Base-by-base conservation (phyloP, 1,140 invertebrate genomes). In the Brachionus koreanus region DNA sequence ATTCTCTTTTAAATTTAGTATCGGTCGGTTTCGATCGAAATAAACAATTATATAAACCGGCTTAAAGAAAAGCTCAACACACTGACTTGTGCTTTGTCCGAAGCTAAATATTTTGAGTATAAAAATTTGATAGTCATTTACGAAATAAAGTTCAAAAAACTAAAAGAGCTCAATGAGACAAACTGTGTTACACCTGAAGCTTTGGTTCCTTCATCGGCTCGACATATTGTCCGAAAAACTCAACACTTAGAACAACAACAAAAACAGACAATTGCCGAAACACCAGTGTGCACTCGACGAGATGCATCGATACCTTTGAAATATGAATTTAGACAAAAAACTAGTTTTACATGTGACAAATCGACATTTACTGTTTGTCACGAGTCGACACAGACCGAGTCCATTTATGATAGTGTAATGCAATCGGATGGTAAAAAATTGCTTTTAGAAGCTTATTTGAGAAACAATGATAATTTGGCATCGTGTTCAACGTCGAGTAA, bases 341-440 rank as follows among this genome's bases (percentile, higher is more conserved):
- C 65, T 9, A 16, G 13, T 7, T 13, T 69, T 7, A 74, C 69
- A 25, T 35, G 69, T 74, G 69, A 74, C 23, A 74, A 74, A 46
- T 46, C 69, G 12, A 74, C 69, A 7, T 43, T 33, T 39, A 74
- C 69, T 25, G 25, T 74, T 12, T 9, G 43, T 13, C 10, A 74
- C 42, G 37, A 46, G 19, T 46, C 19, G 2, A 74, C 69, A 25
- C 69, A 74, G 13, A 74, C 69, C 19, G 69, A 74, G 19, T n/a
- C 25, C 7, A 33, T 46, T 10, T 46, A 43, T 6, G 69, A 74
- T 10, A 43, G 16, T 5, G 39, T 74, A 39, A 74, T 74, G 19
- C 69, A 74, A 16, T 74, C 69, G 12, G 69, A 74, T 46, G 69
- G 69, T 9, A 74, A 74, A 74, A 74, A 74, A 19, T 23, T 74